These are phyloP conservation scores for Pseudopleuronectes americanus DNA, from an alignment of 2,797 vertebrate species.

Conservation along the genomic window DNA sequence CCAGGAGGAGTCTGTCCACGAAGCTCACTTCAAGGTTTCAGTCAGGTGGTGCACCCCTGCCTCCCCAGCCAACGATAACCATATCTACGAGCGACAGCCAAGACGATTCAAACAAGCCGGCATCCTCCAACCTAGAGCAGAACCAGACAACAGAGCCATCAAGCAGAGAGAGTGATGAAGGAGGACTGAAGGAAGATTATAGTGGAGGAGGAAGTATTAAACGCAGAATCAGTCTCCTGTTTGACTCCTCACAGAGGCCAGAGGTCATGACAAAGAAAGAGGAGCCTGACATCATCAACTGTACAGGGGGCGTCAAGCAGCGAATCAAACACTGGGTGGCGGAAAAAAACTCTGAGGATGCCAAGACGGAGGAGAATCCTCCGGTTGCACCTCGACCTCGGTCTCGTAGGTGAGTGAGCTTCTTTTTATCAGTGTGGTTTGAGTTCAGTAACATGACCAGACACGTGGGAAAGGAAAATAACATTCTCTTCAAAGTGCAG, in stretches of 20 bases:
- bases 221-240: constrained; percentile 81
- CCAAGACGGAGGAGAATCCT: constrained; percentile 59
- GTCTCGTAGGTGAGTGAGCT: constrained; percentile 78
- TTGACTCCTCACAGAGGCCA: constrained; percentile 70
- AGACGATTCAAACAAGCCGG: constrained; percentile 10
- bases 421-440: constrained; percentile 13
- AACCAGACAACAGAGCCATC: constrained; percentile 33
- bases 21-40: constrained; percentile 90
- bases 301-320: constrained; percentile 81
- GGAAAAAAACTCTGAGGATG: constrained; percentile 61
- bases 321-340: constrained; percentile 84
- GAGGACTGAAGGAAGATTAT: constrained; percentile 49
- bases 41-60: constrained; percentile 63
- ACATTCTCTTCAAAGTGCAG: constrained; percentile 18
- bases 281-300: constrained; percentile 47
- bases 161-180: constrained; percentile 34
- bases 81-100: constrained; percentile 48
- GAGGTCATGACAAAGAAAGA: constrained; percentile 62
- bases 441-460: constrained; percentile 22
- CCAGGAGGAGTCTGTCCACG: constrained; percentile 85
- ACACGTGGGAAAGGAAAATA: constrained; percentile 25
- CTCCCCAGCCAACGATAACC: constrained; percentile 34
- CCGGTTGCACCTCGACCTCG: constrained; percentile 66
- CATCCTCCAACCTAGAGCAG: constrained; percentile 11
- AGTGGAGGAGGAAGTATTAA: constrained; percentile 75